phyloP scores from a whole-genome alignment of 2,888 invertebrate genomes.

The Cataglyphis rosenhaueri region DNA sequence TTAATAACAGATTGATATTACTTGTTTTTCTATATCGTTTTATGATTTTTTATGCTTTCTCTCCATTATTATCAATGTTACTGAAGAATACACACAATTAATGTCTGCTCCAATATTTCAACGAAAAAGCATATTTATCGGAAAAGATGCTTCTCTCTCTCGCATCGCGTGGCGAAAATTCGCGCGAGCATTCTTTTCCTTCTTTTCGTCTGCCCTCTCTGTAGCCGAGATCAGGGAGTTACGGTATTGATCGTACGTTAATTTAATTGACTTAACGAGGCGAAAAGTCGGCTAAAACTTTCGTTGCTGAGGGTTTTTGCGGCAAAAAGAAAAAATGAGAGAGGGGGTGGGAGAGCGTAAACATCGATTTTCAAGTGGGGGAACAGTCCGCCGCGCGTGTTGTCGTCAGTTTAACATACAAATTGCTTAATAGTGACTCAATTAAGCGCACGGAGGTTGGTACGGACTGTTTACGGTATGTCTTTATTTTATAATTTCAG shows the following conservation, averaged over 20 bases:
- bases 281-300: constrained; percentile 23
- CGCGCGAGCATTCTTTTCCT: background rate
- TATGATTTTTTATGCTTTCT: background rate
- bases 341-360: background rate
- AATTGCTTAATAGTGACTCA: constrained; percentile 61
- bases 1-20: background rate
- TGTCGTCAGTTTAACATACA: constrained; percentile 33
- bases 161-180: background rate
- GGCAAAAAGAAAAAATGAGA: background rate
- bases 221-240: background rate
- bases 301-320: background rate
- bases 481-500: constrained; percentile 41
- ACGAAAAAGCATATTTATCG: constrained; percentile 27
- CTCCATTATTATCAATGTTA: constrained; percentile 18
- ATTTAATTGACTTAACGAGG: constrained; percentile 35
- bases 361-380: constrained; percentile 20
- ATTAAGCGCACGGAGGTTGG: constrained; percentile 46
- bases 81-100: background rate
- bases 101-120: background rate
- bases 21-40: constrained; percentile 5
- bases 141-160: constrained; percentile 16
- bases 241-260: constrained; percentile 29
- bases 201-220: background rate
- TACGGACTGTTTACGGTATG: constrained; percentile 6
- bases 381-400: background rate